Evolutionary conservation across 1,140 invertebrate genomes (phyloP).

Genomic region (Drosophila busckii): DNA sequence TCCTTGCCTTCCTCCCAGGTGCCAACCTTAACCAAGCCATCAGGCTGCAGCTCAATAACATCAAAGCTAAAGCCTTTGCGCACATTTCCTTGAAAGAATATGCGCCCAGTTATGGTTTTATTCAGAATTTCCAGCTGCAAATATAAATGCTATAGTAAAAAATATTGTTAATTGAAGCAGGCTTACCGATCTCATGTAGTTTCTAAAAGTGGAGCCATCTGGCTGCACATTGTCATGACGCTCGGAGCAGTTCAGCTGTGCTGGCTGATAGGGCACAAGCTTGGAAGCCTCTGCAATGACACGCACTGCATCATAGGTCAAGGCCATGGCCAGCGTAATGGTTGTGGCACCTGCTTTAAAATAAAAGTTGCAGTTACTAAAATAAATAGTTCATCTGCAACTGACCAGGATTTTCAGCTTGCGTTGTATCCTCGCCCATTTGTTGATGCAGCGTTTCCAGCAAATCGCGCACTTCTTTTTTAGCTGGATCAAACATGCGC

Average conservation of each 20-base stretch:
- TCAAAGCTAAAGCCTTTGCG: slow-evolving; percentile 89
- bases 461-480: slow-evolving; percentile 53
- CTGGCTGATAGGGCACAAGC: slow-evolving; percentile 51
- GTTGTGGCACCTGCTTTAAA: slow-evolving; percentile 40
- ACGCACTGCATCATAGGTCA: slow-evolving; percentile 88
- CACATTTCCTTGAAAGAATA: slow-evolving; percentile 91
- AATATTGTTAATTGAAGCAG: not conserved
- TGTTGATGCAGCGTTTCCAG: slow-evolving; percentile 48
- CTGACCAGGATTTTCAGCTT: slow-evolving; percentile 41
- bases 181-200: slow-evolving; percentile 85
- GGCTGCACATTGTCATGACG: slow-evolving; percentile 57
- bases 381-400: not conserved
- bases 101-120: slow-evolving; percentile 86
- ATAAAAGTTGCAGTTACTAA: not conserved
- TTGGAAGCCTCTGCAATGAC: slow-evolving; percentile 83
- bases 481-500: slow-evolving; percentile 83
- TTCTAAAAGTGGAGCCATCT: slow-evolving; percentile 87
- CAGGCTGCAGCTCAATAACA: slow-evolving; percentile 85
- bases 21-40: slow-evolving; percentile 86
- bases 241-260: slow-evolving; percentile 80
- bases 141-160: not conserved
- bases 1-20: slow-evolving; percentile 83
- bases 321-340: slow-evolving; percentile 83
- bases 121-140: slow-evolving; percentile 55
- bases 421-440: slow-evolving; percentile 50